Base-by-base conservation (phyloP, 2,113 vertebrate genomes). In the Oncorhynchus masou region DNA sequence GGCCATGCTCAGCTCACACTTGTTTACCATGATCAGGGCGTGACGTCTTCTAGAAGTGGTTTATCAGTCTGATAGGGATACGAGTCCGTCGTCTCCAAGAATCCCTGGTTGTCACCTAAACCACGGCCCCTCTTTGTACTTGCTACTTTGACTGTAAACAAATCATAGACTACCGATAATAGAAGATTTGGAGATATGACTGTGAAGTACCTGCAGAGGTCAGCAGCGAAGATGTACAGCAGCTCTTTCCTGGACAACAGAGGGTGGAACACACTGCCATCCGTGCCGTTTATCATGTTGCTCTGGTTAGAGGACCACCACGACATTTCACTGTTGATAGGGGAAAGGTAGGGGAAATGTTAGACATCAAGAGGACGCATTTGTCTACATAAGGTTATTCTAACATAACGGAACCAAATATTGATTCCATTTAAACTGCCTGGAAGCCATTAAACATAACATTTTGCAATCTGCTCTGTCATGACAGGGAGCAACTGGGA, bases 231-330 rank as follows among this genome's bases (percentile, higher is more conserved):
- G 81, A 98, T 93, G 83, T 96, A 97, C 31, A 99, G 93, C 45
- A 92, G 83, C 89, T 99, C 98, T 1, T 98, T 95, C 85, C 93
- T 94, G 87, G 88, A 90, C 60, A 99, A 92, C 31, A 99, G 85
- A 0, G 98, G 96, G 79, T 99, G 98, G 83, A 99, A 99, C 67
- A 96, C 93, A 1, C 95, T 95, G 9, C 97, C 98, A 34, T 99
- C 96, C 0, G 97, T 98, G 5, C 98, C 98, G 13, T 99, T 99
- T 82, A 99, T 99, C 97, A 99, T 99, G 86, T 99, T 99, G 88
- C 97, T 96, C 0, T 84, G 74, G n/a, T 96, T 91, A 45, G 97
- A 95, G 0, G 95, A 93, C 98, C 98, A 99, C 96, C 96, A 99
- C 2, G 92, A 89, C 90, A 99, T 94, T 7, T 90, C 13, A 60